phyloP scores from a whole-genome alignment of 2,888 invertebrate species.

The Belgica antarctica region DNA sequence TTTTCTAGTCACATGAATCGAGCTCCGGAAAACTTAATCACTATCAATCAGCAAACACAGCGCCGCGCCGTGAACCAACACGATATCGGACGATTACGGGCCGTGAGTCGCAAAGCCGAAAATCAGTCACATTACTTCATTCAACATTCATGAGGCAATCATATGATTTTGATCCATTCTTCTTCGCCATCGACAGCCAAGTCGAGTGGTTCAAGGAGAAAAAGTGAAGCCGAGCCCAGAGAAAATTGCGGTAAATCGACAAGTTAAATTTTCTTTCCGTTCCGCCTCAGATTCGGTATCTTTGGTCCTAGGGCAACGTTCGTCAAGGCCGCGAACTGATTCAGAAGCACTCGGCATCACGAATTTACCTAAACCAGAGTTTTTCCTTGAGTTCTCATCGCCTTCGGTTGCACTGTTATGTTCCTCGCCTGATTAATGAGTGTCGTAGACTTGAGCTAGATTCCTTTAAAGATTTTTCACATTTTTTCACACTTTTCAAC shows the following conservation, averaged over 20 bases:
- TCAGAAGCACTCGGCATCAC: background rate
- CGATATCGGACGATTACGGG: too few species aligned
- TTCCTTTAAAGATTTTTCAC: background rate
- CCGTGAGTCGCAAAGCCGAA: background rate
- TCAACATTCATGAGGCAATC: background rate
- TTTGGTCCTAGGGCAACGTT: constrained; percentile 18
- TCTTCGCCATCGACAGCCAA: background rate
- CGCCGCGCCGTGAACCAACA: too few species aligned
- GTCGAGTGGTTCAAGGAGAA: background rate
- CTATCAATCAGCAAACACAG: constrained; percentile 6
- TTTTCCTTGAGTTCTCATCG: constrained; percentile 10
- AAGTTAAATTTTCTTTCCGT: background rate
- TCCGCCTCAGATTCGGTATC: background rate
- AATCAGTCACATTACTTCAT: background rate
- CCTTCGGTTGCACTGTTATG: background rate
- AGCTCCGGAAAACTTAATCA: background rate
- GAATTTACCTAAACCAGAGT: constrained; percentile 12
- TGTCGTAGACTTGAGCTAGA: background rate
- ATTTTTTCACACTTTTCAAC: constrained; percentile 13
- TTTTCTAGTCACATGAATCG: background rate
- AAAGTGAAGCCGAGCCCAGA: background rate
- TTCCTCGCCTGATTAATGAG: background rate
- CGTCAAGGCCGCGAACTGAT: background rate
- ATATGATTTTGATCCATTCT: background rate
- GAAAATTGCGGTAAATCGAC: background rate